Evolutionary conservation across 2,888 invertebrate species (phyloP).

Genomic region (Cylloceria caligata): DNA sequence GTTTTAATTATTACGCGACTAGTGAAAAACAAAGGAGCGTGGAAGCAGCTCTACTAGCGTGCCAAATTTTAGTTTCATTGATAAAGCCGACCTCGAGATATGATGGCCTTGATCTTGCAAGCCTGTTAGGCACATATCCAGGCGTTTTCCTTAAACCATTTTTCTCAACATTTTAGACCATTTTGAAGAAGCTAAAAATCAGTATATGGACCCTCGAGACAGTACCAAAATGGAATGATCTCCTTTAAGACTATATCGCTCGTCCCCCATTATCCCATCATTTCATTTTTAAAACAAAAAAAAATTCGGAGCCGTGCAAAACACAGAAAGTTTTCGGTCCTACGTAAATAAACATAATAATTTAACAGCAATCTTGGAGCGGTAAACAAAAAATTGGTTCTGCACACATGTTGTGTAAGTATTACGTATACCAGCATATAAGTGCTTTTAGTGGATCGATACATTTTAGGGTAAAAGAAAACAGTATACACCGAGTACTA

Average conservation of each 20-base stretch:
- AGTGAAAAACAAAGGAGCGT: too few relatives aligned
- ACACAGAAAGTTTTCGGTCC: constrained; percentile 38
- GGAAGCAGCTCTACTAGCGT: too few relatives aligned
- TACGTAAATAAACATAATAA: constrained; percentile 52
- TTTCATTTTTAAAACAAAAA: constrained; percentile 1
- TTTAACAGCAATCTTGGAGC: constrained; percentile 25
- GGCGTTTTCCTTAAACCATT: too few relatives aligned
- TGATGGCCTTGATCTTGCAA: too few relatives aligned
- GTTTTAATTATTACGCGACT: too few relatives aligned
- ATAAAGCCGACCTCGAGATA: too few relatives aligned
- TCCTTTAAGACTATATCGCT: neutral
- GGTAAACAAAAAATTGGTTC: constrained; percentile 24
- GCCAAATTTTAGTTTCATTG: too few relatives aligned
- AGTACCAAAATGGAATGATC: neutral
- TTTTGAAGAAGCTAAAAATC: neutral
- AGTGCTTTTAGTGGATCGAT: constrained; percentile 62
- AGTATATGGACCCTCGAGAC: neutral
- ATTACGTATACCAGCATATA: too few relatives aligned
- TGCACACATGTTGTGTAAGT: constrained; percentile 71
- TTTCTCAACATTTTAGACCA: too few relatives aligned
- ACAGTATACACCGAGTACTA: constrained; percentile 17
- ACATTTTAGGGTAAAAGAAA: constrained; percentile 55
- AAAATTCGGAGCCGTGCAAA: constrained; percentile 11
- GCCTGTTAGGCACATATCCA: too few relatives aligned
- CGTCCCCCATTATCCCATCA: constrained; percentile 1